Percentiles rank a stretch among this genome's conserved stretches.
These are phyloP conservation scores for Linnaemya vulpina DNA, from an alignment of 2,888 invertebrate species.

Conservation along the genomic window DNA sequence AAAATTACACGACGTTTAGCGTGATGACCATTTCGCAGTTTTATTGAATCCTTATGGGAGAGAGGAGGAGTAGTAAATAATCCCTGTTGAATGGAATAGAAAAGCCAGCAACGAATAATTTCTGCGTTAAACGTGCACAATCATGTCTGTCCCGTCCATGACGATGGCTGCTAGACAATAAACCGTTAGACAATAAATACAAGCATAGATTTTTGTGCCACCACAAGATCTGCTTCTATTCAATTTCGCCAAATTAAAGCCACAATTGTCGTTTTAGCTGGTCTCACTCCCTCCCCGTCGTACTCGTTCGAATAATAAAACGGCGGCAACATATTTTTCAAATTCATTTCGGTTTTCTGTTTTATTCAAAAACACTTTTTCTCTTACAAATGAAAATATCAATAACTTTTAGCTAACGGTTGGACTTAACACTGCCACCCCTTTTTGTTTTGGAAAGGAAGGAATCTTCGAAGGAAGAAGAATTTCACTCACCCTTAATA, in stretches of 20 bases:
- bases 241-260: conserved; percentile 77
- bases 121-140: conserved; percentile 4
- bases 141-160: conserved; percentile 37
- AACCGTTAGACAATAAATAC: conserved; percentile 28
- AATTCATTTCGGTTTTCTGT: conserved; percentile 30
- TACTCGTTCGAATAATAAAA: background rate
- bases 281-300: background rate
- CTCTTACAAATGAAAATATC: conserved; percentile 37
- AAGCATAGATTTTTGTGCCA: conserved; percentile 46
- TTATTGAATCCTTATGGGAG: conserved; percentile 80
- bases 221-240: conserved; percentile 60
- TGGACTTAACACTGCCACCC: background rate
- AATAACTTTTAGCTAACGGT: conserved; percentile 45
- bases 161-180: conserved; percentile 27
- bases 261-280: conserved; percentile 26
- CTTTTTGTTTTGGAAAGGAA: background rate
- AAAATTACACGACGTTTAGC: conserved; percentile 73
- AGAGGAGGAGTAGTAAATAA: conserved; percentile 77
- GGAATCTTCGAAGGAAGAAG: background rate
- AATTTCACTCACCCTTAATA: background rate
- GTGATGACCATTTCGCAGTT: conserved; percentile 68
- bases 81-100: conserved; percentile 80
- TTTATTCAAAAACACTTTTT: conserved; percentile 39
- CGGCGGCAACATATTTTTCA: conserved; percentile 21
- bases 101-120: conserved; percentile 74